Evolutionary conservation across 1,140 invertebrate genomes (phyloP).

Genomic region (Drosophila takahashii): DNA sequence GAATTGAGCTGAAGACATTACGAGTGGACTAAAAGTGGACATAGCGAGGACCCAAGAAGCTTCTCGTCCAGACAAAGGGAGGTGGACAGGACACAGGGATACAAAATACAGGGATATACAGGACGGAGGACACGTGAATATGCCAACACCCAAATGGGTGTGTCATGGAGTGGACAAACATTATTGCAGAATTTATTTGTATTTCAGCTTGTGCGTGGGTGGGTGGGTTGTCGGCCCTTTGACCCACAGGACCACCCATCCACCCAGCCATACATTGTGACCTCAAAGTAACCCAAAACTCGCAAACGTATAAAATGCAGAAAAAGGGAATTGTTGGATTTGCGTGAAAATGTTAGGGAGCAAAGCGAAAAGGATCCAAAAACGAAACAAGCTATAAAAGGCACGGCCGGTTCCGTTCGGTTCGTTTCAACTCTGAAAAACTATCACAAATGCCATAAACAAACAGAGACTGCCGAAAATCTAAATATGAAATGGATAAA

Average conservation of each 20-base stretch:
- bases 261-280: conserved; percentile 48
- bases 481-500: not conserved
- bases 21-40: conserved; percentile 73
- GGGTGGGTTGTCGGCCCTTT: no score
- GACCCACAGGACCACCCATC: conserved; percentile 10
- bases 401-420: conserved; percentile 55
- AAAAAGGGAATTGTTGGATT: conserved; percentile 40
- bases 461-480: conserved; percentile 37
- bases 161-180: conserved; percentile 71
- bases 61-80: conserved; percentile 18
- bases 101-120: not conserved
- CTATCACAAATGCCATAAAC: conserved; percentile 57
- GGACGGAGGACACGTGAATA: conserved; percentile 39
- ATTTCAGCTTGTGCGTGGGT: conserved; percentile 53
- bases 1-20: conserved; percentile 80
- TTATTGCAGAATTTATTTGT: conserved; percentile 74
- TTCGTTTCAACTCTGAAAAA: conserved; percentile 68
- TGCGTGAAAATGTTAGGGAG: conserved; percentile 37
- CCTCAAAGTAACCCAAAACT: conserved; percentile 75
- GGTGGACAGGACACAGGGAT: conserved; percentile 1
- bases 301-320: conserved; percentile 66
- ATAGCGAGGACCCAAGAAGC: conserved; percentile 45
- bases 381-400: conserved; percentile 68
- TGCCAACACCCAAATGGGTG: conserved; percentile 58
- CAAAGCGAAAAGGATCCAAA: conserved; percentile 24